These are phyloP conservation scores for Ancistrus triradiatus DNA, from an alignment of 2,113 vertebrate species.

Conservation along the genomic window DNA sequence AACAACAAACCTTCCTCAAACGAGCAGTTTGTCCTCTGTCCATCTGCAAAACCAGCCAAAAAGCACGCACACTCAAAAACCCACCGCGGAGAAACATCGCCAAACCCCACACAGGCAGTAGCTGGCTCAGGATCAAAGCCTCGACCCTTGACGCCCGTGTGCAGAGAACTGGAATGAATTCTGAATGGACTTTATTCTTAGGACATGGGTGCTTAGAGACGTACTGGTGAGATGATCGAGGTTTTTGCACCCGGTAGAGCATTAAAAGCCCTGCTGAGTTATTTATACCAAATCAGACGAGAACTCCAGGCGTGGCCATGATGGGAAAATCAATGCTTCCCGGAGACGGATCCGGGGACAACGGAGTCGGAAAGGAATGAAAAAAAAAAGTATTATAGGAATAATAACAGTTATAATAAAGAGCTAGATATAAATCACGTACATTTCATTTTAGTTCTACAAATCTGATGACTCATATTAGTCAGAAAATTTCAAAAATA, in stretches of 20 bases:
- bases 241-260: slow-evolving; percentile 69
- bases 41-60: slow-evolving; percentile 61
- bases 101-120: too few relatives aligned
- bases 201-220: slow-evolving; percentile 35
- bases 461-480: too few relatives aligned
- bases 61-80: too few relatives aligned
- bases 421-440: too few relatives aligned
- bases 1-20: slow-evolving; percentile 86
- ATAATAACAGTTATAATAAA: too few relatives aligned
- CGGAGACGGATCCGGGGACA: slow-evolving; percentile 70
- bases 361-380: slow-evolving; percentile 65
- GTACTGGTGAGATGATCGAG: slow-evolving; percentile 70
- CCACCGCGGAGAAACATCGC: too few relatives aligned
- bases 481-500: too few relatives aligned
- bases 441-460: too few relatives aligned
- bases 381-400: background rate
- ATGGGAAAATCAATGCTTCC: slow-evolving; percentile 73
- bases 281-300: slow-evolving; percentile 59
- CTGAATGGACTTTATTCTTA: background rate
- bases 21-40: slow-evolving; percentile 78
- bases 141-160: too few relatives aligned
- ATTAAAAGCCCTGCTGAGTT: slow-evolving; percentile 74
- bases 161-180: too few relatives aligned
- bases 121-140: too few relatives aligned
- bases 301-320: slow-evolving; percentile 78